Conservation (phyloP, 2,797 vertebrate species). For the Coendou prehensilis region DNA sequence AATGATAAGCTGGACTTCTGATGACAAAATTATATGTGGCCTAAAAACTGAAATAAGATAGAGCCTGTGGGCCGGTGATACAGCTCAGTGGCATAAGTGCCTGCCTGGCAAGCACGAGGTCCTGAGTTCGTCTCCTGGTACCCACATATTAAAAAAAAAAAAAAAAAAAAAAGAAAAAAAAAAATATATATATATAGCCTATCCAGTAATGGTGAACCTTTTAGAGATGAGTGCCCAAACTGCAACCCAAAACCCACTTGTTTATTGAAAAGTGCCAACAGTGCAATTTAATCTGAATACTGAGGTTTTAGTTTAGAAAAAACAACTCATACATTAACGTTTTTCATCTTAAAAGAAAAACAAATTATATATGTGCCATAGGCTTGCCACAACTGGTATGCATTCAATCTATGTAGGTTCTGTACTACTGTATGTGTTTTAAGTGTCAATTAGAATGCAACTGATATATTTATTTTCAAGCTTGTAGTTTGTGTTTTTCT, state of each 20-base stretch:
- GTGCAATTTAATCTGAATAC: neutral
- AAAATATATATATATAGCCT: neutral
- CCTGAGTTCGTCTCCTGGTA: too few species aligned
- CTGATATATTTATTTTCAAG: constrained; percentile 8
- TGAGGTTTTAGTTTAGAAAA: neutral
- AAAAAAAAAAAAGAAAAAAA: neutral
- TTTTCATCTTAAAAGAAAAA: neutral
- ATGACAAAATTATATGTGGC: constrained; percentile 33
- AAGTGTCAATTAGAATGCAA: constrained; percentile 24
- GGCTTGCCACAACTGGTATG: neutral
- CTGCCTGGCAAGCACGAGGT: too few species aligned
- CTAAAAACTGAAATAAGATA: constrained; percentile 16
- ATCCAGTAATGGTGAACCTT: neutral
- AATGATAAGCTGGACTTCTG: neutral
- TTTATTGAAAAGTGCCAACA: neutral
- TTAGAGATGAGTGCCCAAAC: neutral
- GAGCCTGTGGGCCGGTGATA: too few species aligned
- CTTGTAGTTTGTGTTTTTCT: constrained; percentile 41
- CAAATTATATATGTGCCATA: neutral
- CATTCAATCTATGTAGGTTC: neutral
- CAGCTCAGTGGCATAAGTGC: too few species aligned
- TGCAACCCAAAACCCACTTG: neutral
- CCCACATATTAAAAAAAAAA: too few species aligned
- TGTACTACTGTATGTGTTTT: constrained; percentile 20
- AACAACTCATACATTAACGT: neutral